phyloP scores from a whole-genome alignment of 2,797 vertebrate species.

The Nasua narica region DNA sequence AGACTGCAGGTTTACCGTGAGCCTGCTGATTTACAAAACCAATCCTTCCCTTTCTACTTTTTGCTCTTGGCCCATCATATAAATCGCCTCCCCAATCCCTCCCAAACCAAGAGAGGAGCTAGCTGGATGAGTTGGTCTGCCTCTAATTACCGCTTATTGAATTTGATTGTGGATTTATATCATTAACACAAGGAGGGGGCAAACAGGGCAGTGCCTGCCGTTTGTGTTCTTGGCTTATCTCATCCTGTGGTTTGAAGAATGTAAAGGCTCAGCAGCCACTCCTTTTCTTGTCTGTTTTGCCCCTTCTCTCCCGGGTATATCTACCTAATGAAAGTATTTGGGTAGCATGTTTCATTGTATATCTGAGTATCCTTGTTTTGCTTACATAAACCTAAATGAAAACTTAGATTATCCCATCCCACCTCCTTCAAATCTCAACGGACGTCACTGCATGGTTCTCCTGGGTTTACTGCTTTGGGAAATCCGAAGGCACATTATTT shows the following conservation, averaged over 20 bases:
- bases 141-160: conserved; percentile 4
- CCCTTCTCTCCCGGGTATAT: not conserved
- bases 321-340: not conserved
- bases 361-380: not conserved
- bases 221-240: not conserved
- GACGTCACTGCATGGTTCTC: not conserved
- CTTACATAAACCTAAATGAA: not conserved
- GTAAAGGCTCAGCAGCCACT: not conserved
- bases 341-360: too few species aligned
- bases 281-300: not conserved
- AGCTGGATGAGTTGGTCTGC: not conserved
- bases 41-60: not conserved
- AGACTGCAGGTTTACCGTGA: not conserved
- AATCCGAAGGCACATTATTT: not conserved
- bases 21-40: not conserved
- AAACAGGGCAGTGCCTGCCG: not conserved
- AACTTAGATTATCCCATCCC: not conserved
- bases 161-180: conserved; percentile 41
- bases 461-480: not conserved
- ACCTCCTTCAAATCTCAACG: not conserved
- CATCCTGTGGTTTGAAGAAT: not conserved
- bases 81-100: not conserved
- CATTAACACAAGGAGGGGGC: not conserved
- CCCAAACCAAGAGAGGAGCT: not conserved
- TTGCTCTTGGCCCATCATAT: not conserved